A percentile compares a stretch with the other conserved stretches of the same genome.
Evolutionary conservation across 2,113 vertebrate genomes (phyloP).

Genomic region (Seriola aureovittata): DNA sequence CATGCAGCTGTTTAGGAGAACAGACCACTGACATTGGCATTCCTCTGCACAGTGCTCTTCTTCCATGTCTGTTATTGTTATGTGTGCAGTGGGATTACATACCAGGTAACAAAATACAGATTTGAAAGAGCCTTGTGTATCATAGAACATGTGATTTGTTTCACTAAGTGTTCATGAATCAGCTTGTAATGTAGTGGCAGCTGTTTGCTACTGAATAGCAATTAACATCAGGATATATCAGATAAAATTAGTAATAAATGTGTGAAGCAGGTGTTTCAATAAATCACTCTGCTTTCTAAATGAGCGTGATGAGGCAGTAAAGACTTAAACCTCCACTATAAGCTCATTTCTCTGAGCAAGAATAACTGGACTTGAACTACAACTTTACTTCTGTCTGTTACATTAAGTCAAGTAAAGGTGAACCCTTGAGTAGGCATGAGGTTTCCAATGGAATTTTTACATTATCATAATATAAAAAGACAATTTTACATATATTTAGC

Average conservation of each 20-base stretch:
- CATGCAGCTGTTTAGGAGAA: background rate
- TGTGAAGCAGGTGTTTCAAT: too few relatives aligned
- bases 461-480: background rate
- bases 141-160: background rate
- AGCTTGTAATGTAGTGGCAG: background rate
- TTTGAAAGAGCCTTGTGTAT: background rate
- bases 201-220: background rate
- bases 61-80: background rate
- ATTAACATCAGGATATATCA: background rate
- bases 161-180: background rate
- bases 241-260: background rate
- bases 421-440: background rate
- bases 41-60: background rate
- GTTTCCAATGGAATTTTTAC: background rate
- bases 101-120: background rate
- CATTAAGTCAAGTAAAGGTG: conserved; percentile 23
- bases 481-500: background rate
- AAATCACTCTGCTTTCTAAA: too few relatives aligned
- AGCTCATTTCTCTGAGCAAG: background rate
- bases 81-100: background rate
- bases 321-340: background rate
- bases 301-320: background rate
- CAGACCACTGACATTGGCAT: background rate
- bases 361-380: background rate
- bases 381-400: conserved; percentile 4